phyloP scores from a whole-genome alignment of 2,113 vertebrate genomes.

The Petromus typicus region DNA sequence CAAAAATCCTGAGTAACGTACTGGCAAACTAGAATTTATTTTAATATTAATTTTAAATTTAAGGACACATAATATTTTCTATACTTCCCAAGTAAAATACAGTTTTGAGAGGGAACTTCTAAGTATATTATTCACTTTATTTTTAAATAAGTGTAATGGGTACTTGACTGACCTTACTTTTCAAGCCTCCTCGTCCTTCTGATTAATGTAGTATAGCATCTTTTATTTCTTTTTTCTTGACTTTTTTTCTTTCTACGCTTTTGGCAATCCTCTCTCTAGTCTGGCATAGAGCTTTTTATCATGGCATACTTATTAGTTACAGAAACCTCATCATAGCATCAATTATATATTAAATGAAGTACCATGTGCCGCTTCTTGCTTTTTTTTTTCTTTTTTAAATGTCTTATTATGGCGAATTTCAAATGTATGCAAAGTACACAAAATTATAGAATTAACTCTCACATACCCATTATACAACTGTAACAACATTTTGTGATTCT shows the following conservation, averaged over 20 bases:
- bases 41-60: slow-evolving; percentile 42
- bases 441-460: neutral
- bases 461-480: neutral
- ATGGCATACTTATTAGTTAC: neutral
- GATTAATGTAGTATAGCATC: too few species aligned
- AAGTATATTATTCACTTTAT: slow-evolving; percentile 41
- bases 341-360: neutral
- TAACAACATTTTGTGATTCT: slow-evolving; percentile 26
- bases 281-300: neutral
- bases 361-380: neutral
- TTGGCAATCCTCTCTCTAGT: neutral
- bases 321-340: neutral
- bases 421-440: slow-evolving; percentile 1
- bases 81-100: neutral
- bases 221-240: neutral
- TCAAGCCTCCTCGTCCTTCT: neutral
- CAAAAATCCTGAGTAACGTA: too few species aligned
- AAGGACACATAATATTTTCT: slow-evolving; percentile 31
- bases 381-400: slow-evolving; percentile 29
- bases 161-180: neutral
- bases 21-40: neutral
- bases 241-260: neutral
- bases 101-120: slow-evolving; percentile 7
- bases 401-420: neutral
- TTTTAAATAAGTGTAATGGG: slow-evolving; percentile 32